phyloP scores from a whole-genome alignment of 30 jellyfish, hydroid and myxozoan species.

The Morbakka virulenta region DNA sequence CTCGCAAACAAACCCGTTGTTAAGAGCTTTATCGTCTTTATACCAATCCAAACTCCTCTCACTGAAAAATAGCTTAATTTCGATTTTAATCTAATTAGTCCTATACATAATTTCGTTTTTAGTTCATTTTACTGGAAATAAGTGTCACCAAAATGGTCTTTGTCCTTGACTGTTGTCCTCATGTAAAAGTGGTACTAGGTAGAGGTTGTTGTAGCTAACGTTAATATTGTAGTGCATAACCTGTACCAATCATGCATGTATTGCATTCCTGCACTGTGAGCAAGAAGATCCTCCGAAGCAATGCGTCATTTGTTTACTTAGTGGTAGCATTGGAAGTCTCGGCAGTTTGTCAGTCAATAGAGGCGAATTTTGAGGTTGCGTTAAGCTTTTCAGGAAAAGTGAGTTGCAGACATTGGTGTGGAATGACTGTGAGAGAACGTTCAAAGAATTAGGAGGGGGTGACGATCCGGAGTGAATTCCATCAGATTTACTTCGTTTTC shows the following conservation, averaged over 20 bases:
- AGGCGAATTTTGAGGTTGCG: constrained; percentile 50
- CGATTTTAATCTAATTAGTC: too few relatives aligned
- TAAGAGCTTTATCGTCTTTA: too few relatives aligned
- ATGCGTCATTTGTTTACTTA: constrained; percentile 53
- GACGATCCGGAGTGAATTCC: constrained; percentile 61
- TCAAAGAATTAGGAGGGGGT: constrained; percentile 58
- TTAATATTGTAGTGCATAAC: too few relatives aligned
- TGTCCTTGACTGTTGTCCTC: too few relatives aligned
- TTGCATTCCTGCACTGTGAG: constrained; percentile 64
- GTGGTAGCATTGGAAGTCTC: constrained; percentile 58
- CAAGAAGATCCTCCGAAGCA: constrained; percentile 80
- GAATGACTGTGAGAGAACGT: constrained; percentile 59
- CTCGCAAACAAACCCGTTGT: too few relatives aligned
- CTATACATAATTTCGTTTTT: too few relatives aligned
- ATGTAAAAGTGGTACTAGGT: too few relatives aligned
- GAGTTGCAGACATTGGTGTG: constrained; percentile 85
- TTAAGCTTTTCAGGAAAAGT: constrained; percentile 55
- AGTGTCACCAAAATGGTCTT: too few relatives aligned
- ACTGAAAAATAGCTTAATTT: too few relatives aligned
- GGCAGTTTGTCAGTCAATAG: constrained; percentile 51
- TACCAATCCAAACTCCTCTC: too few relatives aligned
- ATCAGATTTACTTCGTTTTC: constrained; percentile 77
- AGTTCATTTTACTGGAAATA: too few relatives aligned
- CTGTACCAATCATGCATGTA: constrained; percentile 38
- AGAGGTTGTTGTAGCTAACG: too few relatives aligned